Evolutionary conservation across 1,140 invertebrate species (phyloP), one percentile per base, ranked within the genome.

Genomic region (Drosophila novamexicana): DNA sequence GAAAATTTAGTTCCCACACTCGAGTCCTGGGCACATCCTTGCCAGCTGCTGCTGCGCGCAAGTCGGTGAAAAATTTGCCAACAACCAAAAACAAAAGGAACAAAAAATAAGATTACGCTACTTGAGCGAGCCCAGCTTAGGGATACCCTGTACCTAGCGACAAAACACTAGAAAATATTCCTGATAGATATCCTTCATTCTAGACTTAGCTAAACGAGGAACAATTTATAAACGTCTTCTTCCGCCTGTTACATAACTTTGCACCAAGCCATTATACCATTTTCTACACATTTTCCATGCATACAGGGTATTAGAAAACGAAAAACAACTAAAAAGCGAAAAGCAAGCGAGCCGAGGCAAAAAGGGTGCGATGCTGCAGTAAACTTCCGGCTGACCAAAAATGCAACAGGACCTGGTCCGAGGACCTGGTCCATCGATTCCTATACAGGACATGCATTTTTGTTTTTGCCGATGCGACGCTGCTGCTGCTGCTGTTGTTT

Each of bases 341-440:
- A 42, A 32, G n/a, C 37, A 36, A 40, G 61, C 32, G 9, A 65
- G 57, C 9, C 7, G 54, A 79, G 6, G 47, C 45, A 68, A 71
- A 84, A 89, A 88, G 84, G 85, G 84, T 89, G 85, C 84, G 70
- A 88, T 77, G 81, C 77, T 84, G 80, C 85, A 78, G 80, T 89
- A 90, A 88, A 88, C 84, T 88, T 88, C 84, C 84, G 80, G 80
- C 75, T 84, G 85, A 75, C 77, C 74, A 75, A 81, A 84, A 84
- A 78, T 85, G 81, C 84, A 89, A 89, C 84, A 89, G 81, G 85
- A 90, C 77, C 71, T 77, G 65, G 44, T 63, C 56, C 54, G 12
- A 40, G 81, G 74, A 81, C 74, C 56, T 79, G 67, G 71, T 74
- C 62, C 71, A 77, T 65, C 56, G 53, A 40, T 63, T 71, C 22